Evolutionary conservation across 2,888 invertebrate genomes (phyloP), one percentile per base, ranked within the genome.

Genomic region (Tenthredo livida): DNA sequence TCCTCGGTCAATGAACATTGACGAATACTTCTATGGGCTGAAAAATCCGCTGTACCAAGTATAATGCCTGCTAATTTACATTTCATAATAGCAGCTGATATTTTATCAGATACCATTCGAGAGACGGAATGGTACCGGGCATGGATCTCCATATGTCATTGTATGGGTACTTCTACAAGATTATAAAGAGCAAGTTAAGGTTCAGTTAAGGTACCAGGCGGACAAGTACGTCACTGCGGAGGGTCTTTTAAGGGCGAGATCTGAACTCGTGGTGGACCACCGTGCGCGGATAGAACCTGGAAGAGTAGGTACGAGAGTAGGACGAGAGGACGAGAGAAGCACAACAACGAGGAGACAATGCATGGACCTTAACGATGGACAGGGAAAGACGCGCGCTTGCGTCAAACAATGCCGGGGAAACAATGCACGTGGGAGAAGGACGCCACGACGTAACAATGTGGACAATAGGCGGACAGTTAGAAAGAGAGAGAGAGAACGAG

Each of bases 371-470:
- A 90, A 90, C 90, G 89, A 89, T 87, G 89, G 88, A 87, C 88
- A 88, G 86, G 86, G 89, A 88, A 87, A 87, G 87, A 85, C 86
- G 87, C 86, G 84, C 75, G 70, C 84, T 87, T 89, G 89, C 88
- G 90, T 90, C 89, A 91, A 92, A 91, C 90, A 92, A 92, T 91
- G 90, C 89, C 86, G 83, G 85, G 87, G 89, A 91, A 92, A 92
- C 92, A 92, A 92, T 92, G 90, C 89, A 87, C 86, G 67, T 67
- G 86, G 87, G 89, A 90, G 90, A 89, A 90, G 89, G 90, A 91
- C 88, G 88, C 88, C 86, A 86, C 87, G 85, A 85, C 89, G 89
- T 90, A 91, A 92, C 92, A 90, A 90, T 90, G 90, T 91, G 91
- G 90, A 92, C 91, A 92, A 92, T 92, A 88, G 90, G 88, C 88